These are phyloP conservation scores for Penaeus monodon DNA, from an alignment of 2,888 invertebrate genomes.

Conservation along the genomic window DNA sequence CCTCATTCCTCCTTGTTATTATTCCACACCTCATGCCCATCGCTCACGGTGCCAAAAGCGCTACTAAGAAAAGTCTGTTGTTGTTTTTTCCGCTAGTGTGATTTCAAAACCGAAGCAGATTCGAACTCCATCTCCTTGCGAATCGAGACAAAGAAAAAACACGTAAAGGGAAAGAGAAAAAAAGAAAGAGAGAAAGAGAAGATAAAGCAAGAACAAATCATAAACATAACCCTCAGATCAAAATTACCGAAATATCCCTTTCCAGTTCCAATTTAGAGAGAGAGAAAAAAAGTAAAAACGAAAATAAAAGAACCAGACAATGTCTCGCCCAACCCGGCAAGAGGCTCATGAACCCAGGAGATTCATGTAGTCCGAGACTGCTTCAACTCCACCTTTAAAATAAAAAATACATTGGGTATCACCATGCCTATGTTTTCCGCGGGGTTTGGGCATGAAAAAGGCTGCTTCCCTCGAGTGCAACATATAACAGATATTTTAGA, in stretches of 20 bases:
- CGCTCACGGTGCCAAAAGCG: too few species aligned
- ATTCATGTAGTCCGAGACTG: neutral
- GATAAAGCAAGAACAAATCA: neutral
- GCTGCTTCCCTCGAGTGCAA: neutral
- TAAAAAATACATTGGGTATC: neutral
- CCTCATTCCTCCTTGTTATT: neutral
- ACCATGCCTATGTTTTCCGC: conserved; percentile 28
- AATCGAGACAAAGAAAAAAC: neutral
- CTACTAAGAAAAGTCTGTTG: neutral
- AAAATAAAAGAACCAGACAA: neutral
- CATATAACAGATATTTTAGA: neutral
- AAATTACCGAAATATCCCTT: neutral
- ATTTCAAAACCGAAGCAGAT: too few species aligned
- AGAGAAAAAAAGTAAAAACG: neutral
- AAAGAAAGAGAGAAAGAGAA: neutral
- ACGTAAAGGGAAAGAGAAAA: neutral
- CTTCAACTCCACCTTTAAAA: neutral
- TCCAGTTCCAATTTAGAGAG: neutral
- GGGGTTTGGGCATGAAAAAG: conserved; percentile 24
- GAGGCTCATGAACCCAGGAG: neutral
- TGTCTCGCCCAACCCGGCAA: neutral
- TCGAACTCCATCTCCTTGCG: too few species aligned
- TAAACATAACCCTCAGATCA: neutral
- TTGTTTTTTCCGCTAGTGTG: neutral
- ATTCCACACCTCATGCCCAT: neutral